phyloP scores from a whole-genome alignment of 2,797 vertebrate genomes.

The Odontamblyopus lacepedii region DNA sequence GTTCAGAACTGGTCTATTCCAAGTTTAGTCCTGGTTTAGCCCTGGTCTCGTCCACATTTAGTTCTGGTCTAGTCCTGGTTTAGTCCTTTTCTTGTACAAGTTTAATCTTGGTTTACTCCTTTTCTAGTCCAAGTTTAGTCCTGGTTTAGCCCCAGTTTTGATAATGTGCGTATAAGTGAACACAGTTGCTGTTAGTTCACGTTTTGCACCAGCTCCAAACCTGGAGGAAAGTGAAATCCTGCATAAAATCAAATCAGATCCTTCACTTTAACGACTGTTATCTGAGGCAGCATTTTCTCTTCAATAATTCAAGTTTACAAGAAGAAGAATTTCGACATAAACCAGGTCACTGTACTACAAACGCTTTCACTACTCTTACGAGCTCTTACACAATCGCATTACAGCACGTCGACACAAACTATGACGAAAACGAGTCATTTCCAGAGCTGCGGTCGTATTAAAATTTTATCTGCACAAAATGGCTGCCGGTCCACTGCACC shows the following conservation, averaged over 20 bases:
- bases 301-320: neutral
- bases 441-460: neutral
- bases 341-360: neutral
- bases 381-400: constrained; percentile 1
- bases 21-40: no score
- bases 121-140: no score
- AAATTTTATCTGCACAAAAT: constrained; percentile 5
- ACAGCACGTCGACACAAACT: neutral
- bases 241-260: neutral
- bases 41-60: no score
- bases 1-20: no score
- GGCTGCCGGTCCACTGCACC: neutral
- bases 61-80: no score
- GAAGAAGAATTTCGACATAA: neutral
- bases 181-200: neutral
- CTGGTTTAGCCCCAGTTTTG: no score
- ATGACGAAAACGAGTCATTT: constrained; percentile 1
- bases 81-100: no score
- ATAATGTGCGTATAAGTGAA: no score
- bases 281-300: neutral
- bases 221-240: neutral
- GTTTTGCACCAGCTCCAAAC: neutral
- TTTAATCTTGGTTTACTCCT: no score
- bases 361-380: neutral
- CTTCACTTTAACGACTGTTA: neutral